These are phyloP conservation scores for Mastacembelus armatus DNA, from an alignment of 2,797 vertebrate genomes.

Conservation along the genomic window DNA sequence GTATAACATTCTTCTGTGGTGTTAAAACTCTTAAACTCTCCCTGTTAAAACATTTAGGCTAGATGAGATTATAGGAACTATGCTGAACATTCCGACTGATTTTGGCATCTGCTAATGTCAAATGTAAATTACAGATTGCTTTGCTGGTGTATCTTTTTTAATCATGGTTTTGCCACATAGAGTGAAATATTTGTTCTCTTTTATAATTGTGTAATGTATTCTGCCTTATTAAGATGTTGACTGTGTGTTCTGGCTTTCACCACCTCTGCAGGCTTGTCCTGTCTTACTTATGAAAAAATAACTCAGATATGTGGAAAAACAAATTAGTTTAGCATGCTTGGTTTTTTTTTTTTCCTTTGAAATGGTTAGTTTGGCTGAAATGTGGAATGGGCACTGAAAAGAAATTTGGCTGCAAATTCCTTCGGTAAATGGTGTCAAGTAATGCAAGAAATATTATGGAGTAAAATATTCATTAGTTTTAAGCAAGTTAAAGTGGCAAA, in stretches of 20 bases:
- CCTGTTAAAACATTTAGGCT: no score
- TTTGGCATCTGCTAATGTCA: no score
- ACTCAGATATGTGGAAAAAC: background rate
- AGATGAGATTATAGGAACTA: no score
- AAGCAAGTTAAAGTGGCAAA: background rate
- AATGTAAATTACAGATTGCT: background rate
- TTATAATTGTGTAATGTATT: background rate
- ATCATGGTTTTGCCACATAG: constrained; percentile 4
- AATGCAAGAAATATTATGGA: background rate
- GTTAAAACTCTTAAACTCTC: no score
- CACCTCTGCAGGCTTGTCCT: constrained; percentile 11
- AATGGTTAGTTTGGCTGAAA: constrained; percentile 10
- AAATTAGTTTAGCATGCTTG: background rate
- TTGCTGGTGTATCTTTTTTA: constrained; percentile 16
- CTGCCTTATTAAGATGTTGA: constrained; percentile 21
- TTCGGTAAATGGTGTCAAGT: constrained; percentile 4
- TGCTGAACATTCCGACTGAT: background rate
- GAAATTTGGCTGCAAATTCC: constrained; percentile 10
- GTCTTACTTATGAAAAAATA: constrained; percentile 15
- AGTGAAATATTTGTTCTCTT: background rate
- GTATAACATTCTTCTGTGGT: no score
- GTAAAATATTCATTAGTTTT: background rate
- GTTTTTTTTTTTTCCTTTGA: background rate
- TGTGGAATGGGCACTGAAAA: constrained; percentile 2
- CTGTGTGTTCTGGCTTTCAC: background rate